Base-by-base conservation (phyloP, 2,797 vertebrate species). In the Ciconia nigra region DNA sequence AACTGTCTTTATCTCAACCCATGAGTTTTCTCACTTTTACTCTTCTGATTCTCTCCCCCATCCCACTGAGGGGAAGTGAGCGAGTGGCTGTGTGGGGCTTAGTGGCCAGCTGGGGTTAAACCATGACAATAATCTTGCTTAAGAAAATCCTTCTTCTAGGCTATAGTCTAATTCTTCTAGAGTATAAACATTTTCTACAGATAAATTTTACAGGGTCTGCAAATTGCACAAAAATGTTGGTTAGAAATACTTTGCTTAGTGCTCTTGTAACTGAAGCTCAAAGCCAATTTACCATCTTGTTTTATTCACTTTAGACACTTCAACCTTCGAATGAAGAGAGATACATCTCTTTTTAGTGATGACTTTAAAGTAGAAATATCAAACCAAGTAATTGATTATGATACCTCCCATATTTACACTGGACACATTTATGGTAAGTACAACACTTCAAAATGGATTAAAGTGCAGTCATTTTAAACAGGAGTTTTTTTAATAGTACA, bases 351-450 rank as follows among this genome's bases (percentile, higher is more conserved):
- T 85, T 99, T 99, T 96, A 98, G 99, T 97, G 98, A 98, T 83
- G 99, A 99, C 95, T 98, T 99, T 86, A 98, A 98, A 94, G 94
- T 99, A 97, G 99, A 99, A 94, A 96, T 99, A 65, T 99, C 99
- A 47, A 99, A 99, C 95, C 97, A 98, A 95, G 97, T 99, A 89
- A 54, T 90, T 62, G 98, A 99, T 82, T 96, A 98, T 78, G 99
- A 99, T 98, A 99, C 98, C 44, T 99, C 99, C 81, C 99, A 99
- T 97, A 99, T 99, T 98, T 99, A 99, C 98, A 99, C 98, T 93
- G 99, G 99, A 95, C 99, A 99, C 87, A 97, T 99, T 93, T 99
- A 98, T 94, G 99, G 99, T 99, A 97, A 99, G 99, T 98, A 83
- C 57, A 89, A 31, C 13, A 35, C 69, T 69, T 79, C 35, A 42